These are phyloP conservation scores for Pachycephala philippinensis DNA, from an alignment of 2,113 vertebrate genomes.

Conservation along the genomic window DNA sequence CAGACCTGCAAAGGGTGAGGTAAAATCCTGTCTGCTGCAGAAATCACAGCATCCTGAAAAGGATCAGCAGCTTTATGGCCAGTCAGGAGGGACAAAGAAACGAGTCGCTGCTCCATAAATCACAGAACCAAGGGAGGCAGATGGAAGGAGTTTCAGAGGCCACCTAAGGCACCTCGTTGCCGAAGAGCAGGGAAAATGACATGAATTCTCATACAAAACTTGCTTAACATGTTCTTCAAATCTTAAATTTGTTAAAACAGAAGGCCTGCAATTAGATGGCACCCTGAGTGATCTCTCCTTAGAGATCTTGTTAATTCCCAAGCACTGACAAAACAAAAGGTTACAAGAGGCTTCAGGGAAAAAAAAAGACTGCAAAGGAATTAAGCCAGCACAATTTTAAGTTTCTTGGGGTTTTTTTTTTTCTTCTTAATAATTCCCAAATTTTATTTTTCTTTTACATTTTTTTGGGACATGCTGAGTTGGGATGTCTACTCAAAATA, in stretches of 20 bases:
- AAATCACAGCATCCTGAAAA: background rate
- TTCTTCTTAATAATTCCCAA: background rate
- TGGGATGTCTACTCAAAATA: background rate
- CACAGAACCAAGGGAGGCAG: background rate
- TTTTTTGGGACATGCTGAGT: background rate
- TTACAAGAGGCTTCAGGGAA: background rate
- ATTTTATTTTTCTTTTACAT: background rate
- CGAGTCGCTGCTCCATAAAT: background rate
- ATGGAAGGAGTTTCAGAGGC: background rate
- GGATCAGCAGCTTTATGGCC: background rate
- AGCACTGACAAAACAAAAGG: background rate
- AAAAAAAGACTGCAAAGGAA: background rate
- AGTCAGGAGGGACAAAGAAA: background rate
- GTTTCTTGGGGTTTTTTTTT: accelerated
- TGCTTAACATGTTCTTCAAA: background rate
- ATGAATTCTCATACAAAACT: background rate
- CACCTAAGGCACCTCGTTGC: background rate
- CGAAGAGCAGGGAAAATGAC: background rate
- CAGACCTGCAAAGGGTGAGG: background rate
- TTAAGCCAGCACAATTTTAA: background rate
- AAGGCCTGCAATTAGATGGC: background rate
- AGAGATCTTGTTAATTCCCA: background rate
- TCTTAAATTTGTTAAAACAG: background rate
- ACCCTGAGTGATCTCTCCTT: background rate
- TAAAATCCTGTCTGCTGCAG: background rate